Percentiles rank a stretch among this genome's conserved stretches.
Evolutionary conservation across 2,888 invertebrate species (phyloP).

Genomic region (Cryptus armator): DNA sequence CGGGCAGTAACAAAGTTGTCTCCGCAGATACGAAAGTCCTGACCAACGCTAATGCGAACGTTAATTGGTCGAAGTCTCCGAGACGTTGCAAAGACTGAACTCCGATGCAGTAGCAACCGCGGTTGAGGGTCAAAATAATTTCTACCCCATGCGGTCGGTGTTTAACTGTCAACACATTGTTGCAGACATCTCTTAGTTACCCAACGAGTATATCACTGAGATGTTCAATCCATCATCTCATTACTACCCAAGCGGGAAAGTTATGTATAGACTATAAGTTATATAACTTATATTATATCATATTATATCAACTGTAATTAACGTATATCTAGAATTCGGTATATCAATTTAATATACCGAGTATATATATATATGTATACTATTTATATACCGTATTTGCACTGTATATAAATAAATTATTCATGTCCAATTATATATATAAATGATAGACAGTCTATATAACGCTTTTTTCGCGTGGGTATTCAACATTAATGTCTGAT

Average conservation of each 20-base stretch:
- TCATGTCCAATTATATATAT: too few relatives aligned
- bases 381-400: too few relatives aligned
- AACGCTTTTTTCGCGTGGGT: too few relatives aligned
- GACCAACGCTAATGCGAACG: conserved; percentile 46
- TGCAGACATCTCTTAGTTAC: background rate
- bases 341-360: too few relatives aligned
- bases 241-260: background rate
- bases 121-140: background rate
- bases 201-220: background rate
- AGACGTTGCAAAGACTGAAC: background rate
- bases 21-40: background rate
- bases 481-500: conserved; percentile 4
- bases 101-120: background rate
- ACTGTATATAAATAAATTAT: too few relatives aligned
- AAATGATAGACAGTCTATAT: too few relatives aligned
- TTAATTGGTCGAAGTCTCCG: conserved; percentile 29
- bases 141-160: background rate
- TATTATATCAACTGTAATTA: too few relatives aligned
- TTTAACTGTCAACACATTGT: background rate
- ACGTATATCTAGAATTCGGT: too few relatives aligned
- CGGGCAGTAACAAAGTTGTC: background rate
- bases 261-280: too few relatives aligned
- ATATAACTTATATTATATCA: too few relatives aligned
- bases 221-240: conserved; percentile 30
- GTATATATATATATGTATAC: too few relatives aligned